These are phyloP conservation scores for Xestia c-nigrum DNA, from an alignment of 2,888 invertebrate species.

Conservation along the genomic window DNA sequence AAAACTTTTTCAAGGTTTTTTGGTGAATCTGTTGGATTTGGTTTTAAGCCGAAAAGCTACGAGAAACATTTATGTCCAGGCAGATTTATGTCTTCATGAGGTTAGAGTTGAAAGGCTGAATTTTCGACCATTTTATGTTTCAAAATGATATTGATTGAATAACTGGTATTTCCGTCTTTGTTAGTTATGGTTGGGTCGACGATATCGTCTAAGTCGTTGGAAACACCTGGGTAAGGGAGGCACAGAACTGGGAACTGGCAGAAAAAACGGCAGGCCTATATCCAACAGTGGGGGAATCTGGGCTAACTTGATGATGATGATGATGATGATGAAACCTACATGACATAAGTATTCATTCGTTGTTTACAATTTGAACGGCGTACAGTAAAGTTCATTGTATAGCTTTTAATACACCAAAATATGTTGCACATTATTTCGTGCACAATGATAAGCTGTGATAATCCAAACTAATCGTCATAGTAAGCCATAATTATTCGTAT, in stretches of 20 bases:
- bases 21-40: constrained; percentile 15
- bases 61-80: constrained; percentile 24
- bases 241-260: too few species aligned
- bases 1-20: constrained; percentile 40
- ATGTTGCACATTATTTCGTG: constrained; percentile 16
- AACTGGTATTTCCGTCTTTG: too few species aligned
- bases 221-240: too few species aligned
- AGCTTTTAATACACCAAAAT: constrained; percentile 7
- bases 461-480: constrained; percentile 3
- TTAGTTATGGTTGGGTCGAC: too few species aligned
- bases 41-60: constrained; percentile 17
- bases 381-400: not conserved
- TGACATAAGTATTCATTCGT: not conserved
- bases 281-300: too few species aligned
- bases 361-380: not conserved
- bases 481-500: constrained; percentile 46
- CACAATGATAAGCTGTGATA: constrained; percentile 6
- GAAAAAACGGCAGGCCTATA: too few species aligned
- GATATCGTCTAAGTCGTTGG: too few species aligned
- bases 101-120: constrained; percentile 2
- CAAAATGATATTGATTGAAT: not conserved
- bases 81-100: constrained; percentile 9
- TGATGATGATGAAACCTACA: too few species aligned
- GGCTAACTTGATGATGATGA: too few species aligned
- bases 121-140: not conserved